A percentile compares a stretch with the other conserved stretches of the same genome.
These are phyloP conservation scores for Actinemys pallida DNA, from an alignment of 2,113 vertebrate species.

Conservation along the genomic window DNA sequence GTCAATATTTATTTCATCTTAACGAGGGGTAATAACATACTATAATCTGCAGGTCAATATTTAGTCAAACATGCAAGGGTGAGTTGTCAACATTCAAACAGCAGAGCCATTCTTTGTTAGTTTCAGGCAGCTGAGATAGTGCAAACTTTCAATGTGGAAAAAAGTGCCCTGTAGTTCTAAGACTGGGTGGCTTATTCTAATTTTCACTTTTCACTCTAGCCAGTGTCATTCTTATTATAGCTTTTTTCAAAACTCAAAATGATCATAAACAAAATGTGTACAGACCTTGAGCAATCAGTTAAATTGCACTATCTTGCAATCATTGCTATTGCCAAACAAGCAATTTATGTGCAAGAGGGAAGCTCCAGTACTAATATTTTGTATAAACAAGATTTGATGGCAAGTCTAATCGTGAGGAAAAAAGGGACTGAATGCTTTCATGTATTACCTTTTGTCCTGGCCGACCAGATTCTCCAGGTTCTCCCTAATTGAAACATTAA, in stretches of 20 bases:
- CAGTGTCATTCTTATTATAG: background rate
- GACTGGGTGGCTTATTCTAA: background rate
- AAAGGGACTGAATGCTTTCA: background rate
- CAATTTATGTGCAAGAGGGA: background rate
- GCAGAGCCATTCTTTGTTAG: constrained; percentile 42
- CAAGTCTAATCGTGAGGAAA: background rate
- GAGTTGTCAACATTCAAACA: constrained; percentile 20
- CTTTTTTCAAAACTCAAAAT: constrained; percentile 38
- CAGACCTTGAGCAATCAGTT: background rate
- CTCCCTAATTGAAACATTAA: constrained; percentile 84
- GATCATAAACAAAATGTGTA: background rate
- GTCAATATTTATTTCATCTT: constrained; percentile 40
- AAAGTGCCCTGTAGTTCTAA: background rate
- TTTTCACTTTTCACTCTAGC: background rate
- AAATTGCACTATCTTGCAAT: background rate
- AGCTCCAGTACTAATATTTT: background rate
- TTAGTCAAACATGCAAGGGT: constrained; percentile 55
- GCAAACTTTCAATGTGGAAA: background rate
- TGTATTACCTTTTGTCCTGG: constrained; percentile 92
- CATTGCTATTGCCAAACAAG: background rate
- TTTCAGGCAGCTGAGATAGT: background rate
- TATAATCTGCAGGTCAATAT: constrained; percentile 35
- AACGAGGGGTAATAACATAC: background rate
- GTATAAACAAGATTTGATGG: background rate
- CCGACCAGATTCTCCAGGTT: constrained; percentile 94